These are phyloP conservation scores for Salvelinus fontinalis DNA, from an alignment of 2,113 vertebrate genomes.

Conservation along the genomic window DNA sequence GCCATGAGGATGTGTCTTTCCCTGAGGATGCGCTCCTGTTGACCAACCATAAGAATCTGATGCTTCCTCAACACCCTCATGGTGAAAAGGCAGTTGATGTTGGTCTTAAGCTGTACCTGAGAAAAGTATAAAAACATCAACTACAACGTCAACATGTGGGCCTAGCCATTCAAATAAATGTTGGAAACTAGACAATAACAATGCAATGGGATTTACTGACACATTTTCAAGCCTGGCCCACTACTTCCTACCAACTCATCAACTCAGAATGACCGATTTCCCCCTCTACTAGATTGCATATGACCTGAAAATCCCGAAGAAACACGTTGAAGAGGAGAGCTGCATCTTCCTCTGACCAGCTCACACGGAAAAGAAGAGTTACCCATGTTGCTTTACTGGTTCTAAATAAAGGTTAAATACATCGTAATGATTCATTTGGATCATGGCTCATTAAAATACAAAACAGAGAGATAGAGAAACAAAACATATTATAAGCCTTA, in stretches of 20 bases:
- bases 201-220: neutral
- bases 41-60: slow-evolving; percentile 50
- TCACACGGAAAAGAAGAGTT: slow-evolving; percentile 16
- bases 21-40: slow-evolving; percentile 59
- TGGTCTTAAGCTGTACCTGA: slow-evolving; percentile 67
- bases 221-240: neutral
- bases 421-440: too few species aligned
- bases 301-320: slow-evolving; percentile 69
- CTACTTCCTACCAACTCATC: slow-evolving; percentile 50
- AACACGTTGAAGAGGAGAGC: slow-evolving; percentile 41
- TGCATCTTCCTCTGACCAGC: slow-evolving; percentile 53
- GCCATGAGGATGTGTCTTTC: slow-evolving; percentile 66
- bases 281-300: slow-evolving; percentile 61
- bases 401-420: too few species aligned
- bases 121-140: neutral
- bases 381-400: neutral
- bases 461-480: too few species aligned
- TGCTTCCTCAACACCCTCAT: slow-evolving; percentile 71
- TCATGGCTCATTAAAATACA: too few species aligned
- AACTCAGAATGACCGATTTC: slow-evolving; percentile 70
- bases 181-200: slow-evolving; percentile 16
- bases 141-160: neutral
- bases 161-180: slow-evolving; percentile 14
- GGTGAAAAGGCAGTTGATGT: slow-evolving; percentile 53
- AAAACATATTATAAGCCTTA: too few species aligned